Evolutionary conservation across 2,797 vertebrate genomes (phyloP).

Genomic region (Rhinoraja longicauda): DNA sequence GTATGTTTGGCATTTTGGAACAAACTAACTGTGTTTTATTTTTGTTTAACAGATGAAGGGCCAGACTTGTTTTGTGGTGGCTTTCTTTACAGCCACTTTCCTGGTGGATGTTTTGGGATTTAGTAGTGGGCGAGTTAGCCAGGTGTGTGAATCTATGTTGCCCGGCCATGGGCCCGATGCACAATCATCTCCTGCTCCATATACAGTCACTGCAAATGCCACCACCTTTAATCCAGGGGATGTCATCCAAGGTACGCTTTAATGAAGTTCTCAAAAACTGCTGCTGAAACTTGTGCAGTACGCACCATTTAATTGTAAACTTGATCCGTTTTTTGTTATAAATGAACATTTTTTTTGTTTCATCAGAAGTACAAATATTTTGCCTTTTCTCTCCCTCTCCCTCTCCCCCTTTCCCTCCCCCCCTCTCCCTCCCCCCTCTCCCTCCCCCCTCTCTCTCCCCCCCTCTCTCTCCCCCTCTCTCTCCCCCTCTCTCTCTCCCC

Average conservation of each 20-base stretch:
- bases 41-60: conserved; percentile 39
- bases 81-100: conserved; percentile 28
- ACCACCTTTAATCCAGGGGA: conserved; percentile 49
- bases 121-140: conserved; percentile 27
- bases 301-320: too few relatives aligned
- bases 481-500: too few relatives aligned
- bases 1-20: background rate
- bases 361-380: background rate
- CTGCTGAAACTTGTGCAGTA: background rate
- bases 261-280: background rate
- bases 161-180: background rate
- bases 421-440: too few relatives aligned
- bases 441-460: too few relatives aligned
- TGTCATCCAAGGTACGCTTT: conserved; percentile 53
- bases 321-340: background rate
- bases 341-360: too few relatives aligned
- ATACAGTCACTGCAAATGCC: conserved; percentile 45
- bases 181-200: conserved; percentile 48
- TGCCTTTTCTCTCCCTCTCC: background rate
- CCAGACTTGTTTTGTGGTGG: background rate
- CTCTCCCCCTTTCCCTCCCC: too few relatives aligned
- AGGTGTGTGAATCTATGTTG: conserved; percentile 39
- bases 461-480: too few relatives aligned
- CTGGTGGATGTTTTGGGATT: conserved; percentile 37
- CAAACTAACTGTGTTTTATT: background rate